Conservation (phyloP, 2,797 vertebrate species). For the Premnoplex brunnescens region DNA sequence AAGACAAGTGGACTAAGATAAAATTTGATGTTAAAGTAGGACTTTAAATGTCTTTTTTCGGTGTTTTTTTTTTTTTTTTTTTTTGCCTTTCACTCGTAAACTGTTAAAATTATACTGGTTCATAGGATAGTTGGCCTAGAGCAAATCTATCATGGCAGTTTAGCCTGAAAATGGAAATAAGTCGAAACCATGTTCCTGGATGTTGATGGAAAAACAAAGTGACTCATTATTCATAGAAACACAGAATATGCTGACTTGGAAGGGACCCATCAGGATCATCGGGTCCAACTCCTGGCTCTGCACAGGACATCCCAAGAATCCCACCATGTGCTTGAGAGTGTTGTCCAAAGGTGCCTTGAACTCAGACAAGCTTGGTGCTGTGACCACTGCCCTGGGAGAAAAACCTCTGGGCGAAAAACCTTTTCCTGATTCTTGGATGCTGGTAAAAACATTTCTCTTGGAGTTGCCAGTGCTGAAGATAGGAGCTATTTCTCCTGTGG, state of each 20-base stretch:
- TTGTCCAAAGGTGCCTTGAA: neutral
- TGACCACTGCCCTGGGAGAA: neutral
- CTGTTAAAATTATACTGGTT: neutral
- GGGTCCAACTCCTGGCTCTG: neutral
- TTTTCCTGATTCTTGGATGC: neutral
- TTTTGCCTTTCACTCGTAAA: neutral
- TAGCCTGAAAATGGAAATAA: neutral
- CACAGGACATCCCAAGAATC: neutral
- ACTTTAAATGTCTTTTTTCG: neutral
- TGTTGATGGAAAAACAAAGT: neutral
- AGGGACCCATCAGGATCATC: neutral
- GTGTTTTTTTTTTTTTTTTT: neutral
- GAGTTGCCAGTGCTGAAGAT: neutral
- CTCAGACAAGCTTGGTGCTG: neutral
- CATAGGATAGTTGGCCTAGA: neutral
- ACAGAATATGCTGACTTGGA: neutral
- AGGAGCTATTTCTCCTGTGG: neutral
- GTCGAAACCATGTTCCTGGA: neutral
- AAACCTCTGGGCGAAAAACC: neutral
- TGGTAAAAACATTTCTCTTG: neutral
- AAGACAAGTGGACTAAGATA: neutral
- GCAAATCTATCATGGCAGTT: accelerated
- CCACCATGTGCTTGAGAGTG: neutral
- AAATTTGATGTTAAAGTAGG: neutral
- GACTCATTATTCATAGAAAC: neutral